phyloP scores from a whole-genome alignment of 2,888 invertebrate species.

The Xestia c-nigrum region DNA sequence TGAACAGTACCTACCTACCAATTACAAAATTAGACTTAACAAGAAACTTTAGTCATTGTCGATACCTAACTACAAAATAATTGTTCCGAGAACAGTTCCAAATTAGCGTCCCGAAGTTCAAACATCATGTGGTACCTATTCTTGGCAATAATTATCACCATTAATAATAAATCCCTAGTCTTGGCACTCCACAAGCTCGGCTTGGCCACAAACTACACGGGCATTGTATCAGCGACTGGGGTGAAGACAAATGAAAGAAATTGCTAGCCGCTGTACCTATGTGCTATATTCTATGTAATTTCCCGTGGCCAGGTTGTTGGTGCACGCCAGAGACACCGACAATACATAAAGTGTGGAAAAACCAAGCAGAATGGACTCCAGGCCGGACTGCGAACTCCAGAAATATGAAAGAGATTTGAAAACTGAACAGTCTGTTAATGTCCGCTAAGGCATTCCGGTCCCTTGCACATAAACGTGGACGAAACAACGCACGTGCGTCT shows the following conservation, averaged over 20 bases:
- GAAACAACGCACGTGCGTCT: background rate
- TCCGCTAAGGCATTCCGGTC: background rate
- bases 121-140: slow-evolving; percentile 21
- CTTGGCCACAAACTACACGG: slow-evolving; percentile 1
- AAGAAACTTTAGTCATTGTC: slow-evolving; percentile 3
- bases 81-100: background rate
- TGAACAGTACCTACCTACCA: background rate
- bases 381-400: background rate
- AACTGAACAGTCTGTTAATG: background rate
- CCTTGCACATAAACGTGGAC: background rate
- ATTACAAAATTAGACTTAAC: background rate
- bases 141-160: slow-evolving; percentile 15
- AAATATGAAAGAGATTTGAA: background rate
- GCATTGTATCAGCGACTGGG: background rate
- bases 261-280: background rate
- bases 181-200: slow-evolving; percentile 13
- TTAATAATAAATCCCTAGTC: slow-evolving; percentile 47
- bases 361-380: background rate
- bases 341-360: background rate
- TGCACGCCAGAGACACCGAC: background rate
- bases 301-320: background rate
- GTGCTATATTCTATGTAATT: too few relatives aligned
- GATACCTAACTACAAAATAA: background rate
- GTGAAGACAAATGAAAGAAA: background rate
- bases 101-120: slow-evolving; percentile 7